A percentile compares a stretch with the other conserved stretches of the same genome.
phyloP scores from a whole-genome alignment of 2,888 invertebrate species.

The Dasysyrphus albostriatus region DNA sequence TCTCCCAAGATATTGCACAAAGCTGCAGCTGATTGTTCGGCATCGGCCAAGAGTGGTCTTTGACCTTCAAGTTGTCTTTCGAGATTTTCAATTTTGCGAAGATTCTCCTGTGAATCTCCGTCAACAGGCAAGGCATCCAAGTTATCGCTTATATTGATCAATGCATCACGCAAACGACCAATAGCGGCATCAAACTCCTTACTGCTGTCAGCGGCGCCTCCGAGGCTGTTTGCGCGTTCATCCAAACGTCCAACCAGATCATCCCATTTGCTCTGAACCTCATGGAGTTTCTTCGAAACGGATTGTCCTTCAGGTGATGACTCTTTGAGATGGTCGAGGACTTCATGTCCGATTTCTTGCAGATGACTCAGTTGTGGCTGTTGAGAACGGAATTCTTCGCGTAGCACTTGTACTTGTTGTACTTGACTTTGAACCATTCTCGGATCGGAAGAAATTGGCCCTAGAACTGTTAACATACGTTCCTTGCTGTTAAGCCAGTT shows the following conservation, averaged over 20 bases:
- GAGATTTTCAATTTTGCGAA: slow-evolving; percentile 93
- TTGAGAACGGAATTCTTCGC: slow-evolving; percentile 97
- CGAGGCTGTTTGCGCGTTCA: slow-evolving; percentile 94
- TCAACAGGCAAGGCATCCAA: slow-evolving; percentile 92
- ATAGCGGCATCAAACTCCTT: slow-evolving; percentile 96
- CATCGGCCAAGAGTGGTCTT: slow-evolving; percentile 93
- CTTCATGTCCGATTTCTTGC: slow-evolving; percentile 91
- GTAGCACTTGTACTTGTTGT: slow-evolving; percentile 96
- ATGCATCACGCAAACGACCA: slow-evolving; percentile 92
- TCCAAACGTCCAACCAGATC: slow-evolving; percentile 92
- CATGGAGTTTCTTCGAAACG: slow-evolving; percentile 89
- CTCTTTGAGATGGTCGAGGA: slow-evolving; percentile 87
- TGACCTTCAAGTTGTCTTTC: slow-evolving; percentile 95
- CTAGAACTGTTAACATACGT: slow-evolving; percentile 96
- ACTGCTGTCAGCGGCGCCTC: slow-evolving; percentile 96
- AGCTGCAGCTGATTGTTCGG: slow-evolving; percentile 95
- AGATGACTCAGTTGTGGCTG: slow-evolving; percentile 95
- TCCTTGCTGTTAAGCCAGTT: slow-evolving; percentile 97
- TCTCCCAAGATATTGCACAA: slow-evolving; percentile 94
- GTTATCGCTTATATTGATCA: slow-evolving; percentile 94
- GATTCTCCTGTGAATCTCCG: slow-evolving; percentile 93
- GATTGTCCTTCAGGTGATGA: slow-evolving; percentile 87
- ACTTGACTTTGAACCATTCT: slow-evolving; percentile 98
- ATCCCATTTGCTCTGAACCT: slow-evolving; percentile 91
- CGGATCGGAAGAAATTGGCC: slow-evolving; percentile 98